Evolutionary conservation across 2,797 vertebrate species (phyloP).

Genomic region (Falco columbarius): DNA sequence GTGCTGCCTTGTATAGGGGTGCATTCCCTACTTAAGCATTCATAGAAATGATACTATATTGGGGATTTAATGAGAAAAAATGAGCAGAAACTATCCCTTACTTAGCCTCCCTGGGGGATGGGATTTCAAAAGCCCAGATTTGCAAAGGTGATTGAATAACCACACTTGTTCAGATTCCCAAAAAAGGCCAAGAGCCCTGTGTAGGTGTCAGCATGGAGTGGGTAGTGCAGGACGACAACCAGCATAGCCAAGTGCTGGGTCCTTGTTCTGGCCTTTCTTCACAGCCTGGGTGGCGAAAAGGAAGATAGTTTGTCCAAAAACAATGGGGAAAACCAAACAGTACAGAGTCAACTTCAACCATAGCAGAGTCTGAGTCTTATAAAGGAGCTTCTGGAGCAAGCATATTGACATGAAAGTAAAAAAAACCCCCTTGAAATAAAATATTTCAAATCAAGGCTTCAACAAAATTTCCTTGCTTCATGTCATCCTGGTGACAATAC

Average conservation of each 20-base stretch:
- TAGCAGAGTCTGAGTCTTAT: not conserved
- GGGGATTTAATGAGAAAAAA: not conserved
- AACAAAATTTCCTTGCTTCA: not conserved
- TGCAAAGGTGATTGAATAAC: conserved; percentile 85
- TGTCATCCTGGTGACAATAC: not conserved
- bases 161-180: conserved; percentile 86
- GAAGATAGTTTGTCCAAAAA: not conserved
- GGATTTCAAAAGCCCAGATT: conserved; percentile 83
- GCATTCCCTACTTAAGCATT: not conserved
- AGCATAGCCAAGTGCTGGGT: conserved; percentile 74
- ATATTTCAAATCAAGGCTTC: not conserved
- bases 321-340: not conserved
- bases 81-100: not conserved
- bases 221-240: conserved; percentile 80
- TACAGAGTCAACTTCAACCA: not conserved
- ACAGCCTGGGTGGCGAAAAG: conserved; percentile 40
- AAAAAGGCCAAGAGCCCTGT: conserved; percentile 83
- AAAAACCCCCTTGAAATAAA: not conserved
- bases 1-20: not conserved
- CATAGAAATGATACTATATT: not conserved
- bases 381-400: not conserved
- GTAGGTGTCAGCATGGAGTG: conserved; percentile 80
- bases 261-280: conserved; percentile 70
- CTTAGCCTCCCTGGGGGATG: not conserved
- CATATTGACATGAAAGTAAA: not conserved